Evolutionary conservation across 2,797 vertebrate species (phyloP), one percentile per base, ranked within the genome.

Genomic region (Sternotherus odoratus): DNA sequence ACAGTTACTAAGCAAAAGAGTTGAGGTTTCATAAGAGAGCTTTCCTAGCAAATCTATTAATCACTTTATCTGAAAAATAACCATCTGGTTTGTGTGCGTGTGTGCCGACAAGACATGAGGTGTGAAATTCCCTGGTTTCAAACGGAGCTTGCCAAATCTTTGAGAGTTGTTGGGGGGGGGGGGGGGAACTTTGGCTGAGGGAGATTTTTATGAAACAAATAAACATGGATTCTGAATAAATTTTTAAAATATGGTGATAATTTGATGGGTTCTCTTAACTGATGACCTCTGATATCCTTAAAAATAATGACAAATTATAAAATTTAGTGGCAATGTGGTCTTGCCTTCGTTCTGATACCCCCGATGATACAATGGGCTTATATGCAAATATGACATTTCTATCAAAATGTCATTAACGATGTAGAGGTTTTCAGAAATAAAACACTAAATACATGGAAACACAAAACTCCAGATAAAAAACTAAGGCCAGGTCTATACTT

Each of bases 21-120:
- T 1, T 49, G 30, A 5, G 60, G 1, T 21, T 2, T 12, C 49
- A 80, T 24, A 88, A 6, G 2, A 77, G 9, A 84, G 2, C 6
- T 2, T 72, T 79, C 28, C 13, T 24, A 5, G 43, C 56, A 17
- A 36, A 57, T 2, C 6, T 75, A 33, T 12, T 23, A 7, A 7
- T 83, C 63, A 92, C 81, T 36, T 56, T 13, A 4, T 72, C 75
- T 48, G 13, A 1, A 21, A 87, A 36, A 1, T 15, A 85, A 89
- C 79, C 36, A 74, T 12, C 28, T 87, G n/a, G 4, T 84, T 5
- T 21, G 1, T 6, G 0, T 6, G 0, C n/a, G n/a, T 3, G 1
- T 28, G 3, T 53, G 49, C 3, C 46, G 53, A 4, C 2, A 86
- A 54, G 2, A 39, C 8, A 5, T 88, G 30, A 49, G 15, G 8